Base-by-base conservation (phyloP, 2,888 invertebrate genomes). In the Acanthosepion esculentum region DNA sequence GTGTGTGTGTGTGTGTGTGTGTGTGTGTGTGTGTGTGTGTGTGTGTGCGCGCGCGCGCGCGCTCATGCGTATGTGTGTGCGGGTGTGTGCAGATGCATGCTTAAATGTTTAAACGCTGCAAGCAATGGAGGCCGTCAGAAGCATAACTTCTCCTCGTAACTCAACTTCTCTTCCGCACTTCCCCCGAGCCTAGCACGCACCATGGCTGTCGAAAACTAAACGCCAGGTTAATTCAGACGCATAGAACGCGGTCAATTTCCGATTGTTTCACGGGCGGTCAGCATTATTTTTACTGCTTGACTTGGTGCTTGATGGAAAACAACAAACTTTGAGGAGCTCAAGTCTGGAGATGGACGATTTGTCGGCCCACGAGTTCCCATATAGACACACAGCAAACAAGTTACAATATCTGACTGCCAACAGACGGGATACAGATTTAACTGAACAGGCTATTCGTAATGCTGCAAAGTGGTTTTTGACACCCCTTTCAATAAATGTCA, bases 151-250 rank as follows among this genome's bases (percentile, higher is more conserved):
- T 50, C 50, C 50, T 50, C 8, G 50, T 8, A 50, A 50, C 50
- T 12, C 50, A 12, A 10, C n/a, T 1, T 29, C 78, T 29, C n/a
- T n/a, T 41, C 41, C 41, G 41, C 41, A 41, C 41, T 41, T 2
- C n/a, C n/a, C n/a, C 10, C 29, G 12, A 0, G 10, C n/a, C 1
- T n/a, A n/a, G 78, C n/a, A 78, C 78, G 12, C 78, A 78, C 78
- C 78, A 12, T 23, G n/a, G 15, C 78, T 15, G 78, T n/a, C n/a
- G 78, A n/a, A 15, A 78, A 78, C 10, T 78, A 78, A 78, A 78
- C 78, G n/a, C 78, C 78, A 78, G 78, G 78, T 78, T 78, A 78
- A 78, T 78, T 78, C 78, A 78, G n/a, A n/a, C 78, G 78, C 78
- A n/a, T 33, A 78, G 78, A 78, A 78, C 78, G 78, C 78, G 78